These are phyloP conservation scores for Perca fluviatilis DNA, from an alignment of 2,113 vertebrate genomes.

Conservation along the genomic window DNA sequence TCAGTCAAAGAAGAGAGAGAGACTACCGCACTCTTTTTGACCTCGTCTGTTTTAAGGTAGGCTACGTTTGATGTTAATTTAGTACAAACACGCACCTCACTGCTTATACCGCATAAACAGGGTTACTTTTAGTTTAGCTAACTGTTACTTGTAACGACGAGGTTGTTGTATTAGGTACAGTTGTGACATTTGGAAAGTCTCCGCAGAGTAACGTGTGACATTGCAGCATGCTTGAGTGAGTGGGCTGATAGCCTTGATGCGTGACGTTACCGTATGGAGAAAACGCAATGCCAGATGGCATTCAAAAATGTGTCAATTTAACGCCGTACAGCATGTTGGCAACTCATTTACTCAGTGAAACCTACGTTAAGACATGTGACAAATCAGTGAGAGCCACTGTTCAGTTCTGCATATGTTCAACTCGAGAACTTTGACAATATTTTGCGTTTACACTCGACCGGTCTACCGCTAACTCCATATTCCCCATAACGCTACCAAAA, in stretches of 20 bases:
- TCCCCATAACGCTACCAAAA: too few relatives aligned
- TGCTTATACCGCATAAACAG: too few relatives aligned
- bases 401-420: background rate
- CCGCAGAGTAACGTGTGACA: conserved; percentile 11
- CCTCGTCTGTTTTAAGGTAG: conserved; percentile 52
- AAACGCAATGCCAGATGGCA: background rate
- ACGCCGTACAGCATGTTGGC: fast-evolving
- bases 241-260: conserved; percentile 23
- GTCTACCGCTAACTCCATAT: background rate
- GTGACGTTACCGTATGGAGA: conserved; percentile 24
- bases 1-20: background rate
- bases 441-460: background rate
- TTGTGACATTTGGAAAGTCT: conserved; percentile 11
- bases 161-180: background rate
- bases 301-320: conserved; percentile 1
- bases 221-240: conserved; percentile 32
- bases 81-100: too few relatives aligned
- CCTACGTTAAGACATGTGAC: fast-evolving
- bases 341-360: fast-evolving
- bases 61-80: too few relatives aligned
- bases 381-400: background rate
- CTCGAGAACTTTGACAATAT: fast-evolving
- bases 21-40: background rate
- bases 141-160: background rate
- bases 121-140: background rate